A percentile compares a stretch with the other conserved stretches of the same genome.
phyloP scores from a whole-genome alignment of 23 tunicate species.

The Phallusia fumigata region DNA sequence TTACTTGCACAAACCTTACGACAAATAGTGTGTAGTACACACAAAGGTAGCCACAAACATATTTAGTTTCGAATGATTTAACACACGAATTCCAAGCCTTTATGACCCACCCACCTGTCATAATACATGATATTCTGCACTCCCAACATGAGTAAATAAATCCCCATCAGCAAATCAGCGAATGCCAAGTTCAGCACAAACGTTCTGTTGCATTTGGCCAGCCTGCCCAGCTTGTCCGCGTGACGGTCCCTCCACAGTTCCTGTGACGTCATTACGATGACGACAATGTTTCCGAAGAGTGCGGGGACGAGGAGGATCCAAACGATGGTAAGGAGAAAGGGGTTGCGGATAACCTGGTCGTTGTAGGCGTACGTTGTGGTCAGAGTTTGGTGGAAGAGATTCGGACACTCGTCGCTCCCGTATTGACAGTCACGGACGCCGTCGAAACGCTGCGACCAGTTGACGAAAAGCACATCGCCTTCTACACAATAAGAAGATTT shows the following conservation, averaged over 20 bases:
- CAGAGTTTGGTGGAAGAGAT: not conserved
- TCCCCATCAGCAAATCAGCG: conserved; percentile 90
- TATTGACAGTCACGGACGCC: conserved; percentile 43
- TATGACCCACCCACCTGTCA: conserved; percentile 34
- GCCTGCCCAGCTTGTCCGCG: conserved; percentile 50
- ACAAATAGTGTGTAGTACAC: no score
- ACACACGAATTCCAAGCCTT: not conserved
- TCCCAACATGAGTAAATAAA: conserved; percentile 54
- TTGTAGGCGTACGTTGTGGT: not conserved
- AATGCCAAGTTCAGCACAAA: conserved; percentile 69
- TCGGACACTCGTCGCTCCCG: conserved; percentile 83
- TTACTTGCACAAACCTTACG: no score
- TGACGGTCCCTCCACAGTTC: conserved; percentile 70
- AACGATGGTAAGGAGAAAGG: conserved; percentile 31
- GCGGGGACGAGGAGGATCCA: conserved; percentile 62
- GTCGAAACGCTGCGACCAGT: conserved; percentile 38
- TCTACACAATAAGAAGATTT: conserved; percentile 11
- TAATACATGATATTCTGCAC: conserved; percentile 20
- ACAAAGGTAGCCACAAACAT: no score
- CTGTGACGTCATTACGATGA: conserved; percentile 38
- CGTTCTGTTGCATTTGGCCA: conserved; percentile 83
- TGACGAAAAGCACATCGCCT: conserved; percentile 35
- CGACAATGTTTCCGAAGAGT: conserved; percentile 62
- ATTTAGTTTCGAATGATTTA: no score
- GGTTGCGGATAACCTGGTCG: conserved; percentile 53